Conservation (phyloP, 2,888 invertebrate species). For the Luffia ferchaultella region DNA sequence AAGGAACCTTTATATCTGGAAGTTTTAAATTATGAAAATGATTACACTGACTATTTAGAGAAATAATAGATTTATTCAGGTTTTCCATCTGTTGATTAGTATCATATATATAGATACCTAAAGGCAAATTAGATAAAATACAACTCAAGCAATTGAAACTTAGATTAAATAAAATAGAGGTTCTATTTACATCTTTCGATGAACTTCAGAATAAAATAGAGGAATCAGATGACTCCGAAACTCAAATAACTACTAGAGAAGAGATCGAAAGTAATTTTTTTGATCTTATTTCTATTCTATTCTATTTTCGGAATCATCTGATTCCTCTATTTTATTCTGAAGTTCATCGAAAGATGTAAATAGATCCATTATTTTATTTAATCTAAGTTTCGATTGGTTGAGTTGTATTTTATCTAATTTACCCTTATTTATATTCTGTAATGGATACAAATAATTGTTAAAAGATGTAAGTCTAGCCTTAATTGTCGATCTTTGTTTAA, state of each 20-base stretch:
- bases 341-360: neutral
- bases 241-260: no score
- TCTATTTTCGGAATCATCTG: neutral
- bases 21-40: neutral
- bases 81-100: neutral
- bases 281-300: neutral
- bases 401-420: no score
- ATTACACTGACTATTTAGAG: no score
- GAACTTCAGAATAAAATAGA: no score
- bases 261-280: no score
- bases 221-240: no score
- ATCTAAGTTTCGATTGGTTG: no score
- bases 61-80: neutral
- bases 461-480: no score
- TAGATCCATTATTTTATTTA: no score
- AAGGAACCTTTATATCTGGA: constrained; percentile 11
- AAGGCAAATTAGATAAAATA: neutral
- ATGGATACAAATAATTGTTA: no score
- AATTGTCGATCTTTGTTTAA: no score
- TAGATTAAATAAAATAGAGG: neutral
- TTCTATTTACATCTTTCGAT: neutral
- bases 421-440: no score
- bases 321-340: neutral
- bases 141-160: neutral
- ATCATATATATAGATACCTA: neutral